Evolutionary conservation across 2,797 vertebrate species (phyloP).

Genomic region (Catamblyrhynchus diadema): DNA sequence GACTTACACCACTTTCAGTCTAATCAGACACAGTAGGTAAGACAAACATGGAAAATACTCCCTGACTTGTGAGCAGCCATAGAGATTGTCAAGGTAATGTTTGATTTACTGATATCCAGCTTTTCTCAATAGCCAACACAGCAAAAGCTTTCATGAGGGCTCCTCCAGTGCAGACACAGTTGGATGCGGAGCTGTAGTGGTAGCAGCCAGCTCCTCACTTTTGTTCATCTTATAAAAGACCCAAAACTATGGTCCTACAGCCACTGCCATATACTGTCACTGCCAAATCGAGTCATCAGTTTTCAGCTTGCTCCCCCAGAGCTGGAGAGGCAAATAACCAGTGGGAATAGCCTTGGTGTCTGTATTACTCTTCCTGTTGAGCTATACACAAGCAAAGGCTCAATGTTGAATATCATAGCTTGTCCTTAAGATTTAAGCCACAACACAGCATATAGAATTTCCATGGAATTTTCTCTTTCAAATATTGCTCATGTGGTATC

Average conservation of each 20-base stretch:
- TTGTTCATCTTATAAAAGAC: neutral
- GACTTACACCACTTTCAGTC: neutral
- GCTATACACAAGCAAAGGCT: neutral
- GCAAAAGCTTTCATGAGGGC: neutral
- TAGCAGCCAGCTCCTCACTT: neutral
- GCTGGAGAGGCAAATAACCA: neutral
- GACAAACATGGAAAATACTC: neutral
- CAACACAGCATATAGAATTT: neutral
- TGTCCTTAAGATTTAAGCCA: neutral
- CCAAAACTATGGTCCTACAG: neutral
- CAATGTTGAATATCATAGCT: neutral
- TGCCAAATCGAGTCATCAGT: neutral
- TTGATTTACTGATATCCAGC: neutral
- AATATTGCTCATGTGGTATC: neutral
- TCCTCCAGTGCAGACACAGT: neutral
- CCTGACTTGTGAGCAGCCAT: rapidly evolving
- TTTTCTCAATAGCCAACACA: neutral
- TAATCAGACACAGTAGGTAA: neutral
- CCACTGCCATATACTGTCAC: neutral
- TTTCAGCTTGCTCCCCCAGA: neutral
- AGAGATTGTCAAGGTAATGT: neutral
- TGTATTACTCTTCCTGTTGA: neutral
- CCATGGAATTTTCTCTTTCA: neutral
- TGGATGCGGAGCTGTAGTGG: neutral
- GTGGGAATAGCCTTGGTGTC: neutral